These are phyloP conservation scores for Zalophus californianus DNA, from an alignment of 2,797 vertebrate genomes.

Conservation along the genomic window DNA sequence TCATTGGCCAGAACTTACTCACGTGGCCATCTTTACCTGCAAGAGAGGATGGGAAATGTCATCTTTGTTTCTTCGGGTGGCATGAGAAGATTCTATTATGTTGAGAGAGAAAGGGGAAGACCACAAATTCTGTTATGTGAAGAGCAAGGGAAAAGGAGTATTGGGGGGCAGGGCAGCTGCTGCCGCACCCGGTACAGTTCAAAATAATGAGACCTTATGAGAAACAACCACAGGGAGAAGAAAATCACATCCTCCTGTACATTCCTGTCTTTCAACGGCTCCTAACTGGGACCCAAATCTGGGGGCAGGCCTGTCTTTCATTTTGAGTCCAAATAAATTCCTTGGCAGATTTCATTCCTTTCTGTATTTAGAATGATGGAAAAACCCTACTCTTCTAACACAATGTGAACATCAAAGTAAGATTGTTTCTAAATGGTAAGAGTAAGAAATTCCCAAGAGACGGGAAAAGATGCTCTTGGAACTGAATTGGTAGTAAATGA, in stretches of 20 bases:
- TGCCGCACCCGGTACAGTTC: background rate
- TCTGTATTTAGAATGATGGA: constrained; percentile 34
- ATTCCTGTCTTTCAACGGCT: background rate
- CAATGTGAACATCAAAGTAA: constrained; percentile 22
- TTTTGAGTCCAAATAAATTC: constrained; percentile 37
- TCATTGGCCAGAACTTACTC: background rate
- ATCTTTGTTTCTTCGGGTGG: background rate
- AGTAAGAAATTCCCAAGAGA: background rate
- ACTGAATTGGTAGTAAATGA: background rate
- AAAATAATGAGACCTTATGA: background rate
- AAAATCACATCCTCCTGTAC: background rate
- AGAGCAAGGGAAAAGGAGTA: constrained; percentile 8
- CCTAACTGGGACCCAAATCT: background rate
- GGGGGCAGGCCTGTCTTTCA: background rate
- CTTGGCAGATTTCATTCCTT: background rate
- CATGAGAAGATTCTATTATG: background rate
- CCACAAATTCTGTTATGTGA: background rate
- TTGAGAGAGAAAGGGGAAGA: background rate
- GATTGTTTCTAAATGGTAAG: constrained; percentile 31
- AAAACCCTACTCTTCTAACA: background rate
- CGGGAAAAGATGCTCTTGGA: constrained; percentile 12
- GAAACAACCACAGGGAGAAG: background rate
- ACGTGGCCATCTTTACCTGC: background rate
- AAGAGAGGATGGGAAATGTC: background rate
- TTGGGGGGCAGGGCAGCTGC: background rate